Evolutionary conservation across 2,888 invertebrate species (phyloP).

Genomic region (Agrotis segetum): DNA sequence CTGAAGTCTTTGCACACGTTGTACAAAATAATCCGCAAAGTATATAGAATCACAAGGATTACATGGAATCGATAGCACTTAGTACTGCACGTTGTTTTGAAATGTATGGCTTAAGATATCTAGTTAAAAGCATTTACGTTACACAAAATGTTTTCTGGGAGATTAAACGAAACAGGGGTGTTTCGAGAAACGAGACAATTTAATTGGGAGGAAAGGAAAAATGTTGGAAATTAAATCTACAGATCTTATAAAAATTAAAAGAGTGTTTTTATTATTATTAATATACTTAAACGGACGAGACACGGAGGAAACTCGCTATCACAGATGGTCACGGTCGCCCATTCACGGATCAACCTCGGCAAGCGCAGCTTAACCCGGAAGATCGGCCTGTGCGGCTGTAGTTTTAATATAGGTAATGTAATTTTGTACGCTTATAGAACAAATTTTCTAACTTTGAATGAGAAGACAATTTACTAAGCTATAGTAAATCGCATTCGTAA

Average conservation of each 20-base stretch:
- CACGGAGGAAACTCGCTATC: too few relatives aligned
- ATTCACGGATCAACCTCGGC: too few relatives aligned
- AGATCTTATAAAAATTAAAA: too few relatives aligned
- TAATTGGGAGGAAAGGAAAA: not conserved
- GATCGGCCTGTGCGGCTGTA: too few relatives aligned
- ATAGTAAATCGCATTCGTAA: not conserved
- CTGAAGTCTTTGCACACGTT: constrained; percentile 25
- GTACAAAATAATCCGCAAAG: constrained; percentile 59
- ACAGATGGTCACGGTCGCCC: too few relatives aligned
- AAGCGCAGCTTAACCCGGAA: too few relatives aligned
- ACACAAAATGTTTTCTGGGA: constrained; percentile 50
- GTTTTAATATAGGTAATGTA: too few relatives aligned
- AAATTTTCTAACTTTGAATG: too few relatives aligned
- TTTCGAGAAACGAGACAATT: constrained; percentile 11
- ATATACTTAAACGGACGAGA: too few relatives aligned
- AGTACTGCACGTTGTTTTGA: constrained; percentile 50
- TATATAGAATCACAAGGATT: constrained; percentile 47
- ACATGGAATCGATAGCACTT: constrained; percentile 56
- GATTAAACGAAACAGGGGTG: constrained; percentile 41
- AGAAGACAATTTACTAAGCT: not conserved
- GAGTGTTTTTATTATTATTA: too few relatives aligned
- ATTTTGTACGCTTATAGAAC: too few relatives aligned
- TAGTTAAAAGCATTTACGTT: constrained; percentile 59
- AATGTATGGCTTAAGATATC: constrained; percentile 49
- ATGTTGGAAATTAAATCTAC: not conserved